Conservation (phyloP, 2,797 vertebrate genomes). For the Tadarida brasiliensis region DNA sequence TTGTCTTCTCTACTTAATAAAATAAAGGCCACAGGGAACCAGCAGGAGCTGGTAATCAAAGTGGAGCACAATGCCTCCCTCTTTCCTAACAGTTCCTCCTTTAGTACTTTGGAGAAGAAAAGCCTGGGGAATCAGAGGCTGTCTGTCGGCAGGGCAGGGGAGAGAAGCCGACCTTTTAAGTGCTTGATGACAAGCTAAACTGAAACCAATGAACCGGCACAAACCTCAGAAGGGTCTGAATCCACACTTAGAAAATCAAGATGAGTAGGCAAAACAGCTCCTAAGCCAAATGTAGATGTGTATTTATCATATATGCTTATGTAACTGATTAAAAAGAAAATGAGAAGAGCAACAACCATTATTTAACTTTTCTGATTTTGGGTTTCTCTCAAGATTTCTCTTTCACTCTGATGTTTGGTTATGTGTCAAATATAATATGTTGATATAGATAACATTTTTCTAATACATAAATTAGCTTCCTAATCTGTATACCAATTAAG, state of each 20-base stretch:
- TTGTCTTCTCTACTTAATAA: constrained; percentile 63
- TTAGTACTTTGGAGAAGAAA: constrained; percentile 63
- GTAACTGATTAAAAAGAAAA: constrained; percentile 11
- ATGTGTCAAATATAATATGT: background rate
- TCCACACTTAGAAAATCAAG: constrained; percentile 51
- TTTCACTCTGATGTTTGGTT: background rate
- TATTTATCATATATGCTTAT: background rate
- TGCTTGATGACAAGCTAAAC: constrained; percentile 58
- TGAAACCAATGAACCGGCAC: constrained; percentile 58
- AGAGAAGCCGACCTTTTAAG: constrained; percentile 60
- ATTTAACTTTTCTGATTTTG: background rate
- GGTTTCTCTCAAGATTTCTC: constrained; percentile 10
- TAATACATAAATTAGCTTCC: background rate
- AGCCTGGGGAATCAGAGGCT: constrained; percentile 49
- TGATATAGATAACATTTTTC: background rate
- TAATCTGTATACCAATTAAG: constrained; percentile 1
- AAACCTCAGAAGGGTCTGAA: constrained; percentile 59
- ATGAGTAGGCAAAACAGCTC: constrained; percentile 36
- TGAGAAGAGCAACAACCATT: background rate
- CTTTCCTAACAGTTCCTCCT: constrained; percentile 43
- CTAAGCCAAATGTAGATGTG: background rate
- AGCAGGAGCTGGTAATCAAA: constrained; percentile 49
- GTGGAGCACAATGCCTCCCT: constrained; percentile 20
- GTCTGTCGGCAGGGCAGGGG: constrained; percentile 53
- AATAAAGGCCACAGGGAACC: constrained; percentile 61